Evolutionary conservation across 2,113 vertebrate genomes (phyloP).

Genomic region (Plectropomus leopardus): DNA sequence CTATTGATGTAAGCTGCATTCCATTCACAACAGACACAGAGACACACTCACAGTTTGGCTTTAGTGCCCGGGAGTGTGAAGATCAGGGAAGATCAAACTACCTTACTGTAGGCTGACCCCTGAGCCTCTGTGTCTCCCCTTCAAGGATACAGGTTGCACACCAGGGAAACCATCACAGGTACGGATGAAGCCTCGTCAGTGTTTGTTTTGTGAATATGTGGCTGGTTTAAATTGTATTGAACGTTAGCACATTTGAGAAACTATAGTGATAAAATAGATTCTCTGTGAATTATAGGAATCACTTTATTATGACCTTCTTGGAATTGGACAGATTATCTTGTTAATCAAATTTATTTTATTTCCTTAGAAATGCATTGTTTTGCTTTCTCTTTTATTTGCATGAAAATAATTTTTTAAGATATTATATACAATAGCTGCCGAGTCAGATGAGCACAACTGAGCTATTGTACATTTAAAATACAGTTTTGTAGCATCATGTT

Average conservation of each 20-base stretch:
- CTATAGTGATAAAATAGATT: not conserved
- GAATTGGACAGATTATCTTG: not conserved
- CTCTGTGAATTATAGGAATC: not conserved
- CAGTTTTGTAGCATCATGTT: not conserved
- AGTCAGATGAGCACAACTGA: not conserved
- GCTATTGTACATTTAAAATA: conserved; percentile 20
- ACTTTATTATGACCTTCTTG: not conserved
- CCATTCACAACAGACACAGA: conserved; percentile 91
- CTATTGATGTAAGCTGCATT: conserved; percentile 97
- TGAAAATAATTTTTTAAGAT: not conserved
- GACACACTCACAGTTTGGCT: conserved; percentile 89
- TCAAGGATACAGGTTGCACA: conserved; percentile 75
- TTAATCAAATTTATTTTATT: not conserved
- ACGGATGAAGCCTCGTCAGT: conserved; percentile 36
- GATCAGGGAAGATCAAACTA: conserved; percentile 87
- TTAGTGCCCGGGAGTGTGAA: conserved; percentile 90
- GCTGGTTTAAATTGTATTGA: not conserved
- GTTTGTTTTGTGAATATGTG: conserved; percentile 30
- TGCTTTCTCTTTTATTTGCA: not conserved
- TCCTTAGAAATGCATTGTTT: not conserved
- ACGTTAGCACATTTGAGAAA: not conserved
- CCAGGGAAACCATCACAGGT: conserved; percentile 75
- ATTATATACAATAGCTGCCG: not conserved
- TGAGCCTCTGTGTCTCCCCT: conserved; percentile 70
- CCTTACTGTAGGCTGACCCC: conserved; percentile 79